A percentile compares a stretch with the other conserved stretches of the same genome.
Conservation (phyloP, 35 echinoderm and acorn worm genomes). For the Holothuria glaberrima region DNA sequence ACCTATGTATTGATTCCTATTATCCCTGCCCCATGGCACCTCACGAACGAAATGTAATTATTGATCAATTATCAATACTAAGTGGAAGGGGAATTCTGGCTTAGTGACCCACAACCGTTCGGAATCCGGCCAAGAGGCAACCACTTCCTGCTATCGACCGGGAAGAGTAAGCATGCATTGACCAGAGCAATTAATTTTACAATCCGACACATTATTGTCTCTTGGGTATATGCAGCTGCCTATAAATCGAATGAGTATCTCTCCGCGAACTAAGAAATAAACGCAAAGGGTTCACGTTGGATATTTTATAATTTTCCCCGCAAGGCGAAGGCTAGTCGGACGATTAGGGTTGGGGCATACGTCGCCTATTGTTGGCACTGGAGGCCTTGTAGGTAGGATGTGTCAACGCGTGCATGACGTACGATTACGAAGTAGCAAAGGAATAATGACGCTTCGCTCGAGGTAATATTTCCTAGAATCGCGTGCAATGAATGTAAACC, state of each 20-base stretch:
- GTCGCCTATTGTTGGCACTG: neutral
- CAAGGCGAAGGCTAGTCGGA: neutral
- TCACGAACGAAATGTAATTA: neutral
- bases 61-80: constrained; percentile 39
- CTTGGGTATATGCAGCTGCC: constrained; percentile 11
- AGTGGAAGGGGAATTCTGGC: neutral
- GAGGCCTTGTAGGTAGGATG: neutral
- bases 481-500: no score
- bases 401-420: neutral
- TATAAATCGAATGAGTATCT: constrained; percentile 1
- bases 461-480: no score
- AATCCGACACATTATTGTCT: constrained; percentile 4
- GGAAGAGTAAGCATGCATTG: constrained; percentile 16
- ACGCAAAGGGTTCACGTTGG: no score
- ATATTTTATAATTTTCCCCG: no score
- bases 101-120: constrained; percentile 26
- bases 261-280: neutral
- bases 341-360: constrained; percentile 20
- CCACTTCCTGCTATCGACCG: neutral
- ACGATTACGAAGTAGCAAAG: no score
- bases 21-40: no score
- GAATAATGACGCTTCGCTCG: no score
- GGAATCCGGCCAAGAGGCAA: constrained; percentile 21
- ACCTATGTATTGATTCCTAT: no score
- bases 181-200: constrained; percentile 35